Base-by-base conservation (phyloP, 2,888 invertebrate genomes). In the Griposia aprilina region DNA sequence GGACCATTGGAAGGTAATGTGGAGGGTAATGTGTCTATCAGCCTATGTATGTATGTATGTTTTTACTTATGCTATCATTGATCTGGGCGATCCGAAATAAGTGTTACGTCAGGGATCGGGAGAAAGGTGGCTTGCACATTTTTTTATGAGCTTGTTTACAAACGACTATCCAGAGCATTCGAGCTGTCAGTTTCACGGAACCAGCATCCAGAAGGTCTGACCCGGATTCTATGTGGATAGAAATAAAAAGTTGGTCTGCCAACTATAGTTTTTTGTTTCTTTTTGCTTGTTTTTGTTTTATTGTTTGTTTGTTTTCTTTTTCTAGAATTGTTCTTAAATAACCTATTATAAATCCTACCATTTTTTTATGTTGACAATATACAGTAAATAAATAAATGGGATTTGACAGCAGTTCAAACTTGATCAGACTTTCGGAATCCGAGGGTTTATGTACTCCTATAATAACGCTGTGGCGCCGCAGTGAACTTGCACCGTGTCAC, bases 401-500 rank as follows among this genome's bases (percentile, higher is more conserved):
- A 48, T 73, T 73, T 59, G 36, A 73, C 73, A 48, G 20, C 72
- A 59, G n/a, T 67, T 68, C 50, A 52, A 67, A 36, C 36, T 36
- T 48, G 41, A 45, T n/a, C 20, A 52, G 6, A 17, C 17, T 52
- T 50, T 74, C 36, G 26, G n/a, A 60, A 11, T 50, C 6, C 74
- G 4, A 26, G 13, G 26, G 17, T 26, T 36, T 68, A 52, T 57
- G 5, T 50, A n/a, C 36, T 50, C 7, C 11, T 66, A 6, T 15
- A 20, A 48, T 52, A 65, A 78, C 41, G 82, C 50, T 59, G 67
- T 71, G 63, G 62, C 68, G 77, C 23, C 83, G 81, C 63, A 73
- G 78, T 67, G 55, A 23, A 0, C 15, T 52, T 15, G 57, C 68
- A 72, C 63, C 59, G 83, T 72, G 30, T 30, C n/a, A 13, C 48